Conservation (phyloP, 2,797 vertebrate genomes). For the Pipistrellus pygmaeus region DNA sequence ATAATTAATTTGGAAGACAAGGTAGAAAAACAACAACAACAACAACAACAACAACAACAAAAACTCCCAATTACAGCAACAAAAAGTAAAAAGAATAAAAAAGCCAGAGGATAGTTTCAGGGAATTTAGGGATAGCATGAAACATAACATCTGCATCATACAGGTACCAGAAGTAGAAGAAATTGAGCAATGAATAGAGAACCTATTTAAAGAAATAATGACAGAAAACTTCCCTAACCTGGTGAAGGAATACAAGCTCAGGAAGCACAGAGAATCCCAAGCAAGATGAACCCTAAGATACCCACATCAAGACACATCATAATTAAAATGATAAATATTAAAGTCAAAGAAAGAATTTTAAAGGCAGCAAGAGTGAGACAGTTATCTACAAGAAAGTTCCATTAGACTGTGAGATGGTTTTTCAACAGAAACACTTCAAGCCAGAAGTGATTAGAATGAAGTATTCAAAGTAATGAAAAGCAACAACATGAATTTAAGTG, state of each 20-base stretch:
- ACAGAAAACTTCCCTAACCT: neutral
- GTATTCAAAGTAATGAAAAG: neutral
- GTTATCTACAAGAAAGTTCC: neutral
- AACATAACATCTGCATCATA: neutral
- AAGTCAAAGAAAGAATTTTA: neutral
- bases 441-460: neutral
- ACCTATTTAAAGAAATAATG: neutral
- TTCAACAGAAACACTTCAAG: neutral
- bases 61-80: neutral
- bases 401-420: neutral
- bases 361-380: neutral
- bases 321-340: neutral
- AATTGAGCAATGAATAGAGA: neutral
- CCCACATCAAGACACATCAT: neutral
- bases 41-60: neutral
- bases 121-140: neutral
- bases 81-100: neutral
- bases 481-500: neutral
- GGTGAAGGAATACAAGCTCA: neutral
- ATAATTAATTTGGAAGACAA: neutral
- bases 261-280: neutral
- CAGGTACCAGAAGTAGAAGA: neutral
- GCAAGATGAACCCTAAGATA: neutral
- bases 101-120: neutral
- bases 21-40: too few relatives aligned